phyloP scores from a whole-genome alignment of 1,140 invertebrate genomes.

The Neodiprion virginianus region DNA sequence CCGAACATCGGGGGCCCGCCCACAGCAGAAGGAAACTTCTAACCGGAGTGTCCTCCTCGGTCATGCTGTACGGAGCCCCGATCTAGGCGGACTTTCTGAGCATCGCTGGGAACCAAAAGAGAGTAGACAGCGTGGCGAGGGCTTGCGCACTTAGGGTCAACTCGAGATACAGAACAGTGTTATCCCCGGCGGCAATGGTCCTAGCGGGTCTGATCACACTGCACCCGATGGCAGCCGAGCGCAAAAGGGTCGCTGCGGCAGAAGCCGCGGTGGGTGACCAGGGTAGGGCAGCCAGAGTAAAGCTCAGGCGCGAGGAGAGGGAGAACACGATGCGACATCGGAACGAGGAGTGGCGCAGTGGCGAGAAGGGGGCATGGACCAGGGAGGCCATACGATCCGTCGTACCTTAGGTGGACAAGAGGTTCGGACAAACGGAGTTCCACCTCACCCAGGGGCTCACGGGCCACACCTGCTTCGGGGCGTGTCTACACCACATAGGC shows the following conservation, averaged over 20 bases:
- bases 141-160: too few relatives aligned
- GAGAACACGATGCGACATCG: background rate
- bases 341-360: background rate
- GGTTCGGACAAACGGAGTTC: background rate
- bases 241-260: background rate
- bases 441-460: too few relatives aligned
- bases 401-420: background rate
- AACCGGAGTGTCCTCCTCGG: too few relatives aligned
- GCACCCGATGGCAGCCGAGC: background rate
- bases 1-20: background rate
- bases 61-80: too few relatives aligned
- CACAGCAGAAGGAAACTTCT: background rate
- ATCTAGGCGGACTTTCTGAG: too few relatives aligned
- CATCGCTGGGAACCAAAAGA: too few relatives aligned
- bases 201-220: background rate
- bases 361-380: background rate
- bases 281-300: background rate
- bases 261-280: background rate
- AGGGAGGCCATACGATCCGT: background rate
- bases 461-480: background rate
- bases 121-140: too few relatives aligned
- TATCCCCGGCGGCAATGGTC: background rate
- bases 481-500: background rate
- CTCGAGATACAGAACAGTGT: background rate
- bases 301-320: background rate